Conservation (phyloP, 2,888 invertebrate species). For the Tridacna gigas region DNA sequence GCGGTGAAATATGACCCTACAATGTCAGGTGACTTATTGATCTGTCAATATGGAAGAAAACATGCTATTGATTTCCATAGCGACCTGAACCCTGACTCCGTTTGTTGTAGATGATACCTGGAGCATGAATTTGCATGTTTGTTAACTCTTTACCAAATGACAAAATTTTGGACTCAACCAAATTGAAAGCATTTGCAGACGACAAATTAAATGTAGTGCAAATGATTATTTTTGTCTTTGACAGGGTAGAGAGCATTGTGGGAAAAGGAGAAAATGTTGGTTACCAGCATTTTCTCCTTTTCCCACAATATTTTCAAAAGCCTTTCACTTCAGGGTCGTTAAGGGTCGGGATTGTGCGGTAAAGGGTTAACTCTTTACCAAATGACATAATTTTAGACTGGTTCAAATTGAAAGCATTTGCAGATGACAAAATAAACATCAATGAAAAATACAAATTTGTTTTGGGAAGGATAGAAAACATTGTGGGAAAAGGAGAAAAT, state of each 20-base stretch:
- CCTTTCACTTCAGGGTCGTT: no score
- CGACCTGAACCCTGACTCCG: background rate
- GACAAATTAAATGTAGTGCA: no score
- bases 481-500: no score
- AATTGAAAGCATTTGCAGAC: background rate
- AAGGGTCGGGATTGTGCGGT: no score
- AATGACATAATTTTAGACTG: background rate
- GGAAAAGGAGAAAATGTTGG: no score
- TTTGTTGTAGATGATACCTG: no score
- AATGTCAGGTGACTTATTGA: constrained; percentile 25
- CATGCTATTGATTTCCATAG: constrained; percentile 11
- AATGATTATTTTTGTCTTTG: no score
- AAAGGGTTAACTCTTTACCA: background rate
- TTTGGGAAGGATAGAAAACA: background rate
- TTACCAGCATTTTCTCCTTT: no score
- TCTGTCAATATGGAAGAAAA: constrained; percentile 3
- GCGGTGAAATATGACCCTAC: constrained; percentile 5
- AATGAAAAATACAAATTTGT: background rate
- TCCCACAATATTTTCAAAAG: no score
- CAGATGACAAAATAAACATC: no score
- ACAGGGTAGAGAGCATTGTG: no score
- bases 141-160: background rate
- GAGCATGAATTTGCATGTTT: no score
- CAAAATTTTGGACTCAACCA: background rate
- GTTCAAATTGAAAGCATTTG: background rate